These are phyloP conservation scores for Dromiciops gliroides DNA, from an alignment of 2,113 vertebrate genomes.

Conservation along the genomic window DNA sequence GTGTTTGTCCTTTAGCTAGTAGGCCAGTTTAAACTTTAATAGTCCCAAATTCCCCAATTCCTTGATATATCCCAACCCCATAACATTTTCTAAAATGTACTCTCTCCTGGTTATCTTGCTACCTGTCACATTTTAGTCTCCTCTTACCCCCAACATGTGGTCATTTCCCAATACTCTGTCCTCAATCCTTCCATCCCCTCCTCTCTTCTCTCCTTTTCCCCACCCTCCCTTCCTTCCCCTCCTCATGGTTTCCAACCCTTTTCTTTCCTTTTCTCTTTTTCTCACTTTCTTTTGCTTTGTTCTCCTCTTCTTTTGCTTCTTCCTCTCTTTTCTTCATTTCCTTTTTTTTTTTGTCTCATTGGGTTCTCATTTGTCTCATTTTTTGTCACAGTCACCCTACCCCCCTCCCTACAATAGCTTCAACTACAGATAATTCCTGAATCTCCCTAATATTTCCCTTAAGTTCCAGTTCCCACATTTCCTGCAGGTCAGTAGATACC, in stretches of 20 bases:
- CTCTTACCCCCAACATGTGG: too few relatives aligned
- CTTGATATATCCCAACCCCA: too few relatives aligned
- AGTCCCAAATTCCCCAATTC: too few relatives aligned
- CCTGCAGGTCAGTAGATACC: not conserved
- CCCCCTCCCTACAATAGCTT: not conserved
- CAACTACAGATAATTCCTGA: not conserved
- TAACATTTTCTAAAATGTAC: too few relatives aligned
- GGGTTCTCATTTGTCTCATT: not conserved
- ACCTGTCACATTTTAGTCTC: not conserved
- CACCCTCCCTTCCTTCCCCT: not conserved
- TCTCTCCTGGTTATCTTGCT: not conserved
- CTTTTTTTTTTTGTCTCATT: not conserved
- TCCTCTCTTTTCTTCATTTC: not conserved
- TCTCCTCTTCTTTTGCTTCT: not conserved
- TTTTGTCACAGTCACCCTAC: too few relatives aligned
- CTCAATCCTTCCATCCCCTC: not conserved
- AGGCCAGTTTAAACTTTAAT: too few relatives aligned
- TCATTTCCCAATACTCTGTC: too few relatives aligned
- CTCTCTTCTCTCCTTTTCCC: not conserved
- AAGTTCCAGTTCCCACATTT: not conserved
- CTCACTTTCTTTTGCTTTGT: not conserved
- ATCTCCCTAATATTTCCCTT: not conserved
- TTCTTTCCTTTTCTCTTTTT: conserved; percentile 58
- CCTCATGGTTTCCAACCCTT: conserved; percentile 30
- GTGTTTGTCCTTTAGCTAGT: too few relatives aligned